Conservation (phyloP, 2,888 invertebrate genomes). For the Drosophila picticornis region DNA sequence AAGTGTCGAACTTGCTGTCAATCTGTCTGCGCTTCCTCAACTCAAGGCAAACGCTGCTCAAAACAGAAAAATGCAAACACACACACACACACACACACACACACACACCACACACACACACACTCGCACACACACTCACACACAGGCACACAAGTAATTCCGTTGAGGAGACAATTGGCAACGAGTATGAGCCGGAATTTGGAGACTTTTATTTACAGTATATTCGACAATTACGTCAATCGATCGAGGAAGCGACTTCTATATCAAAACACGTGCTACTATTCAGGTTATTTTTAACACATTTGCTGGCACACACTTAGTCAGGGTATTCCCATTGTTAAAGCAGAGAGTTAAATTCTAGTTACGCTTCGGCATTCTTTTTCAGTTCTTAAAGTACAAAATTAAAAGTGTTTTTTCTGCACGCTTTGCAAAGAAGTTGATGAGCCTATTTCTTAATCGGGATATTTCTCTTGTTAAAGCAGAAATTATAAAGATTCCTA, state of each 20-base stretch:
- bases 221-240: slow-evolving; percentile 25
- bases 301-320: neutral
- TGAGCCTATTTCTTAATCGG: neutral
- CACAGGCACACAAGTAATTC: neutral
- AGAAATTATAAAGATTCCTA: neutral
- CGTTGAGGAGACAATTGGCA: slow-evolving; percentile 38
- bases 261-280: slow-evolving; percentile 52
- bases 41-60: slow-evolving; percentile 36
- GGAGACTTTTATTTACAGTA: slow-evolving; percentile 31
- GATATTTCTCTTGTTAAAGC: neutral
- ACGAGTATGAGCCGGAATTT: slow-evolving; percentile 63
- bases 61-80: neutral
- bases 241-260: slow-evolving; percentile 27
- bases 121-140: neutral
- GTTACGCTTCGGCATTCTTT: neutral
- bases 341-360: neutral
- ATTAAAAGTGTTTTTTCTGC: neutral
- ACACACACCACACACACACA: neutral
- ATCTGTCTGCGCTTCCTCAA: slow-evolving; percentile 57
- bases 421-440: neutral
- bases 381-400: neutral
- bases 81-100: neutral
- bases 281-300: slow-evolving; percentile 48
- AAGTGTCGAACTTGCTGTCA: slow-evolving; percentile 41
- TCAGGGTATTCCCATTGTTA: neutral